Evolutionary conservation across 2,113 vertebrate genomes (phyloP), one percentile per base, ranked within the genome.

Genomic region (Cyprinus carpio): DNA sequence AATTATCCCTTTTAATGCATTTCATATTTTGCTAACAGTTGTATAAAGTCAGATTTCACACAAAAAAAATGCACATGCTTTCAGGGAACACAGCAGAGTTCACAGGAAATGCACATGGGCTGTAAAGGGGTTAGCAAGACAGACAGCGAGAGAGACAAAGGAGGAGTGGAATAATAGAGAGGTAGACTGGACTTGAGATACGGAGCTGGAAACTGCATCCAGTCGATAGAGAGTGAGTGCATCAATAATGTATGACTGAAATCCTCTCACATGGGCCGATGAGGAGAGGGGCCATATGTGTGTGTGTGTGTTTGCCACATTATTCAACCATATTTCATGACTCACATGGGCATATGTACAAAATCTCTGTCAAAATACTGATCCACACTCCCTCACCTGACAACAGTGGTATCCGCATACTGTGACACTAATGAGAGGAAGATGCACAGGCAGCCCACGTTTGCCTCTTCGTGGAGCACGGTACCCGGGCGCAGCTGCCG

Each of bases 181-280:
- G 34, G 23, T 69, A 12, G 75, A 67, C 79, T 84, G 29, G 76
- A 88, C 87, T 49, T 64, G 58, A 84, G 85, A 86, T 29, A 54
- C 60, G 23, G 34, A 40, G 76, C 69, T 84, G 64, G 67, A 87
- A 88, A 82, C 46, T 54, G 72, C 74, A 82, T 58, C 64, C 67
- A 86, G 86, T 87, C 74, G 65, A 86, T 87, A 86, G 51, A 85
- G 84, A 87, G 82, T 82, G 87, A 83, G 84, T 58, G 25, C 82
- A 89, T 90, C 87, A 87, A 90, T 89, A 87, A 90, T 90, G 84
- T 85, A 90, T 87, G 87, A 84, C 67, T 85, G 75, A 84, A 87
- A 81, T 51, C 79, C 82, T 88, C 75, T 76, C 84, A 76, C 77
- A 80, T 67, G 58, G 81, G 71, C 56, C 2, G 10, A 43, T 65